A percentile compares a stretch with the other conserved stretches of the same genome.
Conservation (phyloP, 2,797 vertebrate species). For the Malacoctenus gilli region DNA sequence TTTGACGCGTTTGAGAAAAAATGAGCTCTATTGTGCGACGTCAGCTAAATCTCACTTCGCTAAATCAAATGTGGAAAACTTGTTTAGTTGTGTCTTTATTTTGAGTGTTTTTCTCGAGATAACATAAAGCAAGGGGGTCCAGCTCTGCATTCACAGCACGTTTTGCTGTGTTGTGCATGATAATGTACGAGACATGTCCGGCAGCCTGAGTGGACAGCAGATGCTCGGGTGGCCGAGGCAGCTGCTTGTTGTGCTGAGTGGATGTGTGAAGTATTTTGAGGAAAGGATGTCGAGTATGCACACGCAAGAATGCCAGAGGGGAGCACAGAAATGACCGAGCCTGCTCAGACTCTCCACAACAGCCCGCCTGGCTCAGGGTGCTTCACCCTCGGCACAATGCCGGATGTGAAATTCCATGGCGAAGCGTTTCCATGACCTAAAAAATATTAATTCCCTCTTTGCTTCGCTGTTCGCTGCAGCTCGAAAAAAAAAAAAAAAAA, state of each 20-base stretch:
- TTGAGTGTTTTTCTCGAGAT: no score
- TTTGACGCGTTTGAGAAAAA: no score
- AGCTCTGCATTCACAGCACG: no score
- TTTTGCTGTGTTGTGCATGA: no score
- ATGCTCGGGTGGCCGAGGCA: slow-evolving; percentile 36
- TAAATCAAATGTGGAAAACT: no score
- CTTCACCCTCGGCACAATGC: slow-evolving; percentile 45
- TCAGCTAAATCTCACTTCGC: no score
- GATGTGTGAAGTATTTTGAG: slow-evolving; percentile 57
- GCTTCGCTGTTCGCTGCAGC: slow-evolving; percentile 18
- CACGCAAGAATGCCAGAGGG: slow-evolving; percentile 34
- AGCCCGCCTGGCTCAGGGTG: slow-evolving; percentile 42
- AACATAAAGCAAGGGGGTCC: no score
- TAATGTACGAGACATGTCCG: no score
- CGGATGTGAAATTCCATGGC: slow-evolving; percentile 50
- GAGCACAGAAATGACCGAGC: slow-evolving; percentile 30
- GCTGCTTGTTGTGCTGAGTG: slow-evolving; percentile 39
- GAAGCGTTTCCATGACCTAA: slow-evolving; percentile 52
- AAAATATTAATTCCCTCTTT: slow-evolving; percentile 39
- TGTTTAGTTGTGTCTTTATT: no score
- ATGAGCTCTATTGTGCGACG: no score
- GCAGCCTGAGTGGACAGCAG: slow-evolving; percentile 35
- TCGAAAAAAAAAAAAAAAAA: slow-evolving; percentile 15
- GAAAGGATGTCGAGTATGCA: slow-evolving; percentile 58
- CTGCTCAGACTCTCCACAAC: no score